Conservation (phyloP, 2,113 vertebrate species). For the Ceyx margarethae region DNA sequence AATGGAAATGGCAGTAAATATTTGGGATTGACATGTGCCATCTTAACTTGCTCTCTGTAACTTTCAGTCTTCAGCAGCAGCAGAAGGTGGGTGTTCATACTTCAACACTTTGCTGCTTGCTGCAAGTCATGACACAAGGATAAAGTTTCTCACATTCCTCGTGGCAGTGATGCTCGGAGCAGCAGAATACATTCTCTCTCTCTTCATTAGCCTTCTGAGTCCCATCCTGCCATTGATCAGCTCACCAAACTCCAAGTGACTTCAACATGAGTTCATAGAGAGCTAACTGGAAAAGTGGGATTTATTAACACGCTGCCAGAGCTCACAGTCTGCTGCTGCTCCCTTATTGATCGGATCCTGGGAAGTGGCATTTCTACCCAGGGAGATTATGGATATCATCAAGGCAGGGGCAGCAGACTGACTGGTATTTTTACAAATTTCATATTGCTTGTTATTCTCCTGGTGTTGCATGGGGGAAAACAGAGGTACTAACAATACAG, state of each 20-base stretch:
- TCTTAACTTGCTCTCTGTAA: neutral
- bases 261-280: neutral
- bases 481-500: neutral
- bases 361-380: neutral
- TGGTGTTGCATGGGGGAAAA: neutral
- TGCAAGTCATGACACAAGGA: neutral
- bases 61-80: neutral
- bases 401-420: neutral
- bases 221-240: conserved; percentile 31
- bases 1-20: neutral
- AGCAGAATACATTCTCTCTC: neutral
- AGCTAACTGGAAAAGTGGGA: conserved; percentile 42
- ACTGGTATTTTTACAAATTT: conserved; percentile 6
- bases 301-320: conserved; percentile 41
- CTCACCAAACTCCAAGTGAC: conserved; percentile 28
- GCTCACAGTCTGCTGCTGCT: conserved; percentile 16
- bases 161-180: neutral
- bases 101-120: neutral
- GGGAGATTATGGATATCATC: conserved; percentile 11
- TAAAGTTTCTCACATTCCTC: neutral
- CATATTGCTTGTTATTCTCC: conserved; percentile 18
- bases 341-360: neutral
- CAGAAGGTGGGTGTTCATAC: neutral
- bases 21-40: neutral
- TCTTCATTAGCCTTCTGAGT: neutral